Percentiles rank a stretch among this genome's conserved stretches.
Evolutionary conservation across 1,140 invertebrate genomes (phyloP).

Genomic region (Pseudomyrmex gracilis): DNA sequence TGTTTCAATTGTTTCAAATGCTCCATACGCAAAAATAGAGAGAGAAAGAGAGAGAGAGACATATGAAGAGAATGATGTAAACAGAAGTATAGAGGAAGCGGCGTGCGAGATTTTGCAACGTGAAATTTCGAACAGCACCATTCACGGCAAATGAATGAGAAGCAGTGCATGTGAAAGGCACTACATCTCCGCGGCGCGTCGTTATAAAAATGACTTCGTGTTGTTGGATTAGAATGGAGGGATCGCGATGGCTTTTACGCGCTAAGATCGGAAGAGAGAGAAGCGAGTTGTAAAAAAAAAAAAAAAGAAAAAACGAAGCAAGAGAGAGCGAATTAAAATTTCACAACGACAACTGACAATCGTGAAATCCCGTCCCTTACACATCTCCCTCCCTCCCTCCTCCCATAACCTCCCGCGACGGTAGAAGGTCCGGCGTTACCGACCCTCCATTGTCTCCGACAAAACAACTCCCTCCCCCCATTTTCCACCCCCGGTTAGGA

Average conservation of each 20-base stretch:
- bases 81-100: slow-evolving; percentile 27
- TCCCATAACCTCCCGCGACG: slow-evolving; percentile 55
- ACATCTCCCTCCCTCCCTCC: slow-evolving; percentile 39
- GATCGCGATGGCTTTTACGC: slow-evolving; percentile 28
- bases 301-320: slow-evolving; percentile 48
- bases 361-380: slow-evolving; percentile 73
- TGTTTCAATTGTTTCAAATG: background rate
- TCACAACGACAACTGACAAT: slow-evolving; percentile 82
- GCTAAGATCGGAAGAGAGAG: slow-evolving; percentile 59
- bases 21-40: background rate
- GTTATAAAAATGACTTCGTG: slow-evolving; percentile 55
- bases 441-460: slow-evolving; percentile 83
- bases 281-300: slow-evolving; percentile 40
- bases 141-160: slow-evolving; percentile 29
- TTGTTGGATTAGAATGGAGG: slow-evolving; percentile 46
- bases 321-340: slow-evolving; percentile 80
- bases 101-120: slow-evolving; percentile 13
- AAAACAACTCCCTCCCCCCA: slow-evolving; percentile 57
- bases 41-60: background rate
- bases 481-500: slow-evolving; percentile 81
- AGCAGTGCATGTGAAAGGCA: slow-evolving; percentile 44
- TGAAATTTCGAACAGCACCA: slow-evolving; percentile 37
- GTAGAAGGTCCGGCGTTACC: slow-evolving; percentile 69
- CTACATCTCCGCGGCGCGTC: slow-evolving; percentile 47
- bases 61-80: slow-evolving; percentile 16